Evolutionary conservation across 2,113 vertebrate species (phyloP).

Genomic region (Hemicordylus capensis): DNA sequence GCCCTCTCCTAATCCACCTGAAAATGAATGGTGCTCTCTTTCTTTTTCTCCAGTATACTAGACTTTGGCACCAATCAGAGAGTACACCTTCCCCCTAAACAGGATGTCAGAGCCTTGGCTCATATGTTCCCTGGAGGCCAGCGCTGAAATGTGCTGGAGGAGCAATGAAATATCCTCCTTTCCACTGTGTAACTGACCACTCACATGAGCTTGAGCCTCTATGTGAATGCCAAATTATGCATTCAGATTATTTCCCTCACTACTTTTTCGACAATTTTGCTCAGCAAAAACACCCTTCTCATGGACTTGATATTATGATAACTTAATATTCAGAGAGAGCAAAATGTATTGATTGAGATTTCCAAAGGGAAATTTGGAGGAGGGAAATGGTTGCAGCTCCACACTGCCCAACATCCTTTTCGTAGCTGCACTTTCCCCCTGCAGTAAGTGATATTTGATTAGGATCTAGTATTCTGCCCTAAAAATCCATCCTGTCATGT

Average conservation of each 20-base stretch:
- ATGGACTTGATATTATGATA: background rate
- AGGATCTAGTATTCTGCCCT: conserved; percentile 14
- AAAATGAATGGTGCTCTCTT: background rate
- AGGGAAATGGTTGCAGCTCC: background rate
- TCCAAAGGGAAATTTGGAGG: background rate
- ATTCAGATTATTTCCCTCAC: background rate
- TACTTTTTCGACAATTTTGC: background rate
- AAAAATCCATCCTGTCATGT: conserved; percentile 4
- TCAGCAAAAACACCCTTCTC: background rate
- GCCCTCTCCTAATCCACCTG: background rate
- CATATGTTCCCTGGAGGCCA: background rate
- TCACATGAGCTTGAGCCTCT: background rate
- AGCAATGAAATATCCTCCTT: background rate
- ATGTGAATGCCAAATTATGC: background rate
- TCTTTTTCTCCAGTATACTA: background rate
- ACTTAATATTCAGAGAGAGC: background rate
- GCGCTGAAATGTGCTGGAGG: background rate
- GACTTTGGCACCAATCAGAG: background rate
- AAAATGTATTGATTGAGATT: background rate
- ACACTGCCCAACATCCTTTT: background rate
- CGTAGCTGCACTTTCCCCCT: background rate
- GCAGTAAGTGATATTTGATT: background rate
- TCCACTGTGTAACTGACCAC: background rate
- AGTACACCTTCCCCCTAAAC: too few relatives aligned
- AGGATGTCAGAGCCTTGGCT: background rate